phyloP scores from a whole-genome alignment of 2,113 vertebrate genomes.

The Monarcha castaneiventris region DNA sequence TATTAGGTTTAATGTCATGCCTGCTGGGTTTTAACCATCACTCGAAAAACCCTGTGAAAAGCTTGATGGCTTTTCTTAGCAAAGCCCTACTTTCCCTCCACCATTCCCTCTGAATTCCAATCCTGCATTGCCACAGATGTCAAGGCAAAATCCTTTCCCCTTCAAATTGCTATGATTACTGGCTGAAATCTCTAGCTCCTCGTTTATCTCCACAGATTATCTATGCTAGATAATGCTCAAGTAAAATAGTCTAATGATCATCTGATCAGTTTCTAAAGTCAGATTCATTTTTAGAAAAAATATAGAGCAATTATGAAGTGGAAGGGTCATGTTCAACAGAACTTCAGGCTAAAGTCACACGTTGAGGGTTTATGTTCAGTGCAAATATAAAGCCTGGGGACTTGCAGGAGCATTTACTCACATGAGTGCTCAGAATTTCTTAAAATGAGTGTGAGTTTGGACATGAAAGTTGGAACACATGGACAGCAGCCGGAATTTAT shows the following conservation, averaged over 20 bases:
- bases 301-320: neutral
- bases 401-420: neutral
- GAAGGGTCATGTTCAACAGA: neutral
- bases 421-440: neutral
- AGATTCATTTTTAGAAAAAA: neutral
- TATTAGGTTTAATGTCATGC: neutral
- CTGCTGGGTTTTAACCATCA: neutral
- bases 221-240: neutral
- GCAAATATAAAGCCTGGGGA: neutral
- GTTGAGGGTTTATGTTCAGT: neutral
- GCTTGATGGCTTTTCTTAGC: neutral
- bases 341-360: neutral
- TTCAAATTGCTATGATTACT: neutral
- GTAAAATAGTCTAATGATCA: slow-evolving; percentile 2
- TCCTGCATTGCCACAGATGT: neutral
- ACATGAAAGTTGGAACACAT: neutral
- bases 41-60: neutral
- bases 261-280: neutral
- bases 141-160: neutral
- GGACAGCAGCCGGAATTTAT: neutral
- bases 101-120: neutral
- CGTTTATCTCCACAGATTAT: neutral
- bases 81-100: neutral
- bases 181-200: neutral
- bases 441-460: neutral